Percentiles rank a stretch among this genome's conserved stretches.
phyloP scores from a whole-genome alignment of 1,140 invertebrate species.

The Drusus annulatus region DNA sequence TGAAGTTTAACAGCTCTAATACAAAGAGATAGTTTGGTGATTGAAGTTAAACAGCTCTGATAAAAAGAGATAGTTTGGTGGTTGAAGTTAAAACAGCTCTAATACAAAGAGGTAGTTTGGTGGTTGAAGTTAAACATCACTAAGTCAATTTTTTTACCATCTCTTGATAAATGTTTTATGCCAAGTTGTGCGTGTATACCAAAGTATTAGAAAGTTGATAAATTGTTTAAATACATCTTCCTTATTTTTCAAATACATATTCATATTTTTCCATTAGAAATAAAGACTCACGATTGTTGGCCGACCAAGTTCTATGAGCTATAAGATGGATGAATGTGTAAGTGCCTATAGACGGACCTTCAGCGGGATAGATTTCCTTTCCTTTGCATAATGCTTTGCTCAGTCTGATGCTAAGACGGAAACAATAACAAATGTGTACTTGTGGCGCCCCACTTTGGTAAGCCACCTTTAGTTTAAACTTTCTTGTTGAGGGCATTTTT shows the following conservation, averaged over 20 bases:
- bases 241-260: constrained; percentile 40
- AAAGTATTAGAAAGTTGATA: constrained; percentile 38
- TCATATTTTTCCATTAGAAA: constrained; percentile 35
- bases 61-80: not conserved
- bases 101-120: constrained; percentile 4
- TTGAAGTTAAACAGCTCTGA: constrained; percentile 12
- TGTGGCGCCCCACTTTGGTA: not conserved
- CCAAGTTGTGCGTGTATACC: constrained; percentile 37
- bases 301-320: constrained; percentile 28
- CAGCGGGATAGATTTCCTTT: constrained; percentile 12
- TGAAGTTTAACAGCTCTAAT: not conserved
- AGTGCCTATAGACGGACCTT: constrained; percentile 25
- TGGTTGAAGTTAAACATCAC: constrained; percentile 20
- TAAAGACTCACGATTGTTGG: constrained; percentile 8
- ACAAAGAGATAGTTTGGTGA: not conserved
- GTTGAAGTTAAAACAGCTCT: not conserved
- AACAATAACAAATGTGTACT: constrained; percentile 1
- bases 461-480: constrained; percentile 1
- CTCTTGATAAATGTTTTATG: constrained; percentile 42
- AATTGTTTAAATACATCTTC: constrained; percentile 33
- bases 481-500: not conserved
- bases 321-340: constrained; percentile 4
- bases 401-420: constrained; percentile 12
- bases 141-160: constrained; percentile 46
- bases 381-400: not conserved